phyloP scores from a whole-genome alignment of 2,797 vertebrate species.

The Sebastes cheni region DNA sequence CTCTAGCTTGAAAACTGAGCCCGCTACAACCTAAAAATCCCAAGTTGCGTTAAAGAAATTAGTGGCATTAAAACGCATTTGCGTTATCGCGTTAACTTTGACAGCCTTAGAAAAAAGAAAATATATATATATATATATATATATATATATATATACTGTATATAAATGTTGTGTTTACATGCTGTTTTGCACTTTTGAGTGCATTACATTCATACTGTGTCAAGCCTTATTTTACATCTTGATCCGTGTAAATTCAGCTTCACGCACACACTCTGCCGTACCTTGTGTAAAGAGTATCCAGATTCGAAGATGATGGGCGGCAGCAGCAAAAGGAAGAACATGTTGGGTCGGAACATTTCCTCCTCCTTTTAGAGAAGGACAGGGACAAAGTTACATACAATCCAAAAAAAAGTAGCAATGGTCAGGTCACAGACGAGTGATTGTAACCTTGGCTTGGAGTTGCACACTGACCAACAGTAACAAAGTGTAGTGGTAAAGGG shows the following conservation, averaged over 20 bases:
- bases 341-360: constrained; percentile 99
- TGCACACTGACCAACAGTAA: not conserved
- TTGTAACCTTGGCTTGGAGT: not conserved
- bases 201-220: not conserved
- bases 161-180: not conserved
- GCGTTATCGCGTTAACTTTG: too few species aligned
- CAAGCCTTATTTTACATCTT: not conserved
- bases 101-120: too few species aligned
- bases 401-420: not conserved
- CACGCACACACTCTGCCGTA: constrained; percentile 44
- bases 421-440: not conserved
- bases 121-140: too few species aligned
- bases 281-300: constrained; percentile 98
- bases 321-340: constrained; percentile 98
- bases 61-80: too few species aligned
- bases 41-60: too few species aligned
- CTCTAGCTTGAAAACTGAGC: too few species aligned
- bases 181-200: not conserved
- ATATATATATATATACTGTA: not conserved
- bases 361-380: constrained; percentile 86
- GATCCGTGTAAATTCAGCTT: not conserved
- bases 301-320: constrained; percentile 99
- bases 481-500: not conserved
- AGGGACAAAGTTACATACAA: not conserved
- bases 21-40: too few species aligned